Conservation (phyloP, 1,140 invertebrate genomes). For the Matsumurasca onukii region DNA sequence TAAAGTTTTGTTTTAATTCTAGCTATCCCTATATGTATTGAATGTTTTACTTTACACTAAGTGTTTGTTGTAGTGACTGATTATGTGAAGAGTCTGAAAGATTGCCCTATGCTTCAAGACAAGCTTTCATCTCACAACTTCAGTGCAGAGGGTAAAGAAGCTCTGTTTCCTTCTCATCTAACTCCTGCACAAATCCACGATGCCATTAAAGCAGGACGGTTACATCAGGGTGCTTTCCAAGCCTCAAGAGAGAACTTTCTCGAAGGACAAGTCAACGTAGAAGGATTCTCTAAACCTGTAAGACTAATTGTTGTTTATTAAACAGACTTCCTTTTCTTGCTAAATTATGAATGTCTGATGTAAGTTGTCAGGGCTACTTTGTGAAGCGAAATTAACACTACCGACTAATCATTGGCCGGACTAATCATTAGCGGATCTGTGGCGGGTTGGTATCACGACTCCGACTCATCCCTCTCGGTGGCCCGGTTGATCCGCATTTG, state of each 20-base stretch:
- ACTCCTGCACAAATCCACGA: constrained; percentile 71
- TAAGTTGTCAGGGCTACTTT: no score
- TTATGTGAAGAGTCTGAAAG: constrained; percentile 68
- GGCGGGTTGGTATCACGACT: no score
- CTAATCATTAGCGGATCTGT: no score
- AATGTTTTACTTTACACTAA: no score
- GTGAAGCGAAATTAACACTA: no score
- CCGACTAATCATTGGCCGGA: no score
- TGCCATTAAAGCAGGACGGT: constrained; percentile 76
- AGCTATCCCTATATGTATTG: no score
- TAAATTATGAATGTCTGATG: no score
- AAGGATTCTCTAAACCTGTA: constrained; percentile 73
- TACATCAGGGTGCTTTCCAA: constrained; percentile 82
- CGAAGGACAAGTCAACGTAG: constrained; percentile 88
- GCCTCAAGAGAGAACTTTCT: constrained; percentile 91
- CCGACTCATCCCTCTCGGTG: no score
- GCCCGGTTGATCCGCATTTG: no score
- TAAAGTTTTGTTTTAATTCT: no score
- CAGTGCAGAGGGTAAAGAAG: constrained; percentile 54
- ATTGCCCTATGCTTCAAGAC: constrained; percentile 69
- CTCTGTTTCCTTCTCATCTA: constrained; percentile 84
- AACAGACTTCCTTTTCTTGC: neutral
- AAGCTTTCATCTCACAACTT: constrained; percentile 68
- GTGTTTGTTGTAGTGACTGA: constrained; percentile 59
- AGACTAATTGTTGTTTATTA: constrained; percentile 39